These are phyloP conservation scores for Punctoribates punctum DNA, from an alignment of 2,888 invertebrate species.

Conservation along the genomic window DNA sequence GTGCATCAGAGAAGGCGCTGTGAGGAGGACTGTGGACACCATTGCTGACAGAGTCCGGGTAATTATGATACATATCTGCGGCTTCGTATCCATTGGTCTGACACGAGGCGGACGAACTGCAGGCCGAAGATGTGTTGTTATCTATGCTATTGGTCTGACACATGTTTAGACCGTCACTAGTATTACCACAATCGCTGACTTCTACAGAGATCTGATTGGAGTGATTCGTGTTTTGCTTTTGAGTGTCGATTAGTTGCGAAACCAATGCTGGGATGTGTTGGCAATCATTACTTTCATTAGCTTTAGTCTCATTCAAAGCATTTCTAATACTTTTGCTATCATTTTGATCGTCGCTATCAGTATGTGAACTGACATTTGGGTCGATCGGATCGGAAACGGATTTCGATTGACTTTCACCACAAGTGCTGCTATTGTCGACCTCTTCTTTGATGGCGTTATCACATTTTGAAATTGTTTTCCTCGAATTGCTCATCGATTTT, in stretches of 20 bases:
- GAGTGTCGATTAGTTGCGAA: not conserved
- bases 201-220: not conserved
- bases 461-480: not conserved
- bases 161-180: not conserved
- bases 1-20: slow-evolving; percentile 2
- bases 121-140: not conserved
- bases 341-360: not conserved
- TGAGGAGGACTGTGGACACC: slow-evolving; percentile 11
- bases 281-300: not conserved
- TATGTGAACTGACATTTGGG: not conserved
- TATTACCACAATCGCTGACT: not conserved
- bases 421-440: not conserved
- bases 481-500: not conserved
- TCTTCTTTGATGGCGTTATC: not conserved
- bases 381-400: not conserved
- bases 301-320: not conserved
- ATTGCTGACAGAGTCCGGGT: slow-evolving; percentile 9
- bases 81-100: slow-evolving; percentile 1
- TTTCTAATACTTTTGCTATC: slow-evolving; percentile 12
- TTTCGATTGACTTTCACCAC: not conserved
- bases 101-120: slow-evolving; percentile 16
- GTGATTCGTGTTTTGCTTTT: not conserved
- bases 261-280: not conserved
- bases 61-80: slow-evolving; percentile 16
- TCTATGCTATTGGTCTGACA: not conserved